phyloP scores from a whole-genome alignment of 2,113 vertebrate genomes.

The Shinisaurus crocodilurus region DNA sequence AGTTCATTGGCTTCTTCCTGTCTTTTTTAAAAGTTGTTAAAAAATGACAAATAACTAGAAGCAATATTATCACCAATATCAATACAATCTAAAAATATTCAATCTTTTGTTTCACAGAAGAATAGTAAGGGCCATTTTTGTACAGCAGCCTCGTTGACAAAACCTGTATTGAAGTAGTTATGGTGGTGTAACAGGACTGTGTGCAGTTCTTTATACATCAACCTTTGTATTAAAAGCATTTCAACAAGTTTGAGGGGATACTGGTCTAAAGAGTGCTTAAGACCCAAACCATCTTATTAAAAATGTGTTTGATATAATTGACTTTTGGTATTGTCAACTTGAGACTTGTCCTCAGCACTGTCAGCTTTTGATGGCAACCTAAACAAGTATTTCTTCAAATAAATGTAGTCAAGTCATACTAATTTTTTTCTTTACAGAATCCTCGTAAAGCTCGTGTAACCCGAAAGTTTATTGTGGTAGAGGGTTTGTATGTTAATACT shows the following conservation, averaged over 20 bases:
- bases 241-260: not conserved
- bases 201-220: not conserved
- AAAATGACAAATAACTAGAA: not conserved
- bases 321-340: not conserved
- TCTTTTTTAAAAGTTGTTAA: not conserved
- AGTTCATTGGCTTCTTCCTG: not conserved
- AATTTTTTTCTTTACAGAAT: conserved; percentile 77
- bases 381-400: not conserved
- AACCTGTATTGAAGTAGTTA: not conserved
- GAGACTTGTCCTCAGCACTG: not conserved
- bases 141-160: not conserved
- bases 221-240: not conserved
- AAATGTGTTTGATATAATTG: not conserved
- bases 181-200: not conserved
- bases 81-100: not conserved
- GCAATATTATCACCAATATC: not conserved
- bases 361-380: not conserved
- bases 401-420: no score
- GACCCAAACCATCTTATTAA: not conserved
- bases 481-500: conserved; percentile 95
- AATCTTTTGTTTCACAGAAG: not conserved
- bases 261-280: not conserved
- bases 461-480: conserved; percentile 90
- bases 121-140: not conserved
- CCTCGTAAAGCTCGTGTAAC: conserved; percentile 95